These are phyloP conservation scores for Ypsolopha sequella DNA, from an alignment of 2,888 invertebrate species.

Conservation along the genomic window DNA sequence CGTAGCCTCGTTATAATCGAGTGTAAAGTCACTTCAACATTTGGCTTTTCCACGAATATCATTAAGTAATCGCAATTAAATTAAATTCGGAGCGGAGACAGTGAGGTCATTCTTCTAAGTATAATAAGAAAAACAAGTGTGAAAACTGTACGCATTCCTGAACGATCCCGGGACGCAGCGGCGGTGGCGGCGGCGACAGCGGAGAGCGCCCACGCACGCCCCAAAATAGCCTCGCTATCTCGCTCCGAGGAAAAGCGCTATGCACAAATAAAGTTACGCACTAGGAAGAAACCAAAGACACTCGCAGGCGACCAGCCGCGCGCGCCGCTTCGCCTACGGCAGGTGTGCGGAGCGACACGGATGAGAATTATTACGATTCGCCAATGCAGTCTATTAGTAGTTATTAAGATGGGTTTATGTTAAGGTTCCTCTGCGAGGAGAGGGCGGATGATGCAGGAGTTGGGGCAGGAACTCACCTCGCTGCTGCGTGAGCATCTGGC, in stretches of 20 bases:
- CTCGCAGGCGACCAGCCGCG: slow-evolving; percentile 30
- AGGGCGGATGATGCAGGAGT: not conserved
- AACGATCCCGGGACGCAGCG: slow-evolving; percentile 4
- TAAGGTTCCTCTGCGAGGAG: too few relatives aligned
- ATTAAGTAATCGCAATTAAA: not conserved
- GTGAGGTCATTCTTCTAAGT: slow-evolving; percentile 27
- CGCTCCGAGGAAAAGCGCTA: slow-evolving; percentile 57
- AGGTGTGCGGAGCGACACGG: too few relatives aligned
- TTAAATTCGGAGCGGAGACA: slow-evolving; percentile 17
- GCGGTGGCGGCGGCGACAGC: slow-evolving; percentile 16
- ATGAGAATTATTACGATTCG: too few relatives aligned
- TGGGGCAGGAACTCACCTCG: slow-evolving; percentile 71
- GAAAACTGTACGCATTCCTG: slow-evolving; percentile 32
- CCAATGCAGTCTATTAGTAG: too few relatives aligned
- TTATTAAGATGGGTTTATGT: too few relatives aligned
- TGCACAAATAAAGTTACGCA: slow-evolving; percentile 54
- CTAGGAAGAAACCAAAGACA: slow-evolving; percentile 20
- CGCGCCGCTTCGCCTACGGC: not conserved
- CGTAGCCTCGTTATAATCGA: too few relatives aligned
- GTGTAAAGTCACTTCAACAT: too few relatives aligned
- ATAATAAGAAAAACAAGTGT: slow-evolving; percentile 28
- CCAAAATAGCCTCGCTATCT: slow-evolving; percentile 58
- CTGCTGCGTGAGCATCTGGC: slow-evolving; percentile 78
- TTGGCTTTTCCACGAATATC: too few relatives aligned
- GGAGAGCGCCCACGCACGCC: slow-evolving; percentile 25